phyloP scores from a whole-genome alignment of 2,888 invertebrate genomes.

The Hyposoter dolosus region DNA sequence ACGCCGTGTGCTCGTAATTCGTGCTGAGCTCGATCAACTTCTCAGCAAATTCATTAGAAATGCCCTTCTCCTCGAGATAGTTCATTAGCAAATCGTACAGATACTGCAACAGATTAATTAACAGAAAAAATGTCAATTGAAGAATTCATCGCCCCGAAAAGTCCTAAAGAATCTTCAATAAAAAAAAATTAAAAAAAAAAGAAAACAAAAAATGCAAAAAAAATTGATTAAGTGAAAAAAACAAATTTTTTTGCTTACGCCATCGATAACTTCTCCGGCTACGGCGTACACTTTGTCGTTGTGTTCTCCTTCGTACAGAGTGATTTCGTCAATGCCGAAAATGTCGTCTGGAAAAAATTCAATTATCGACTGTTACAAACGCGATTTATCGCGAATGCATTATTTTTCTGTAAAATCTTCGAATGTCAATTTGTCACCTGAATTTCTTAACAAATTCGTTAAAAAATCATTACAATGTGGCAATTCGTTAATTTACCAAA shows the following conservation, averaged over 20 bases:
- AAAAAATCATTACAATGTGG: conserved; percentile 52
- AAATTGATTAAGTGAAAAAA: neutral
- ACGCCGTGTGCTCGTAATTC: conserved; percentile 96
- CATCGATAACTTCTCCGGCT: conserved; percentile 97
- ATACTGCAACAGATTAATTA: conserved; percentile 88
- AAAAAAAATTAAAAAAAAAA: neutral
- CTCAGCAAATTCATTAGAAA: conserved; percentile 96
- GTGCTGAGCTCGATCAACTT: conserved; percentile 96
- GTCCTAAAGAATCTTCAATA: conserved; percentile 75
- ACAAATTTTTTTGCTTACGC: conserved; percentile 87
- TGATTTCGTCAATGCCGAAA: conserved; percentile 97
- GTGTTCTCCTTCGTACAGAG: conserved; percentile 95
- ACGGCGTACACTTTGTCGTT: conserved; percentile 95
- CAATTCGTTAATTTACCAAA: conserved; percentile 77
- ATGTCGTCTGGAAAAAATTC: conserved; percentile 89
- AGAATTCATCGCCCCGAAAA: neutral
- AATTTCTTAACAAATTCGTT: neutral
- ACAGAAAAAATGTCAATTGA: neutral
- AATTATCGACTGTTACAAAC: neutral
- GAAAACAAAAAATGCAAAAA: neutral
- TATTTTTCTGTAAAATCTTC: neutral
- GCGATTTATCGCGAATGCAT: neutral
- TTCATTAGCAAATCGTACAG: conserved; percentile 98
- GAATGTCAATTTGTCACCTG: conserved; percentile 65
- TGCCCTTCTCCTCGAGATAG: conserved; percentile 97